Conservation (phyloP, 1,140 invertebrate genomes). For the Dreissena rostriformis region DNA sequence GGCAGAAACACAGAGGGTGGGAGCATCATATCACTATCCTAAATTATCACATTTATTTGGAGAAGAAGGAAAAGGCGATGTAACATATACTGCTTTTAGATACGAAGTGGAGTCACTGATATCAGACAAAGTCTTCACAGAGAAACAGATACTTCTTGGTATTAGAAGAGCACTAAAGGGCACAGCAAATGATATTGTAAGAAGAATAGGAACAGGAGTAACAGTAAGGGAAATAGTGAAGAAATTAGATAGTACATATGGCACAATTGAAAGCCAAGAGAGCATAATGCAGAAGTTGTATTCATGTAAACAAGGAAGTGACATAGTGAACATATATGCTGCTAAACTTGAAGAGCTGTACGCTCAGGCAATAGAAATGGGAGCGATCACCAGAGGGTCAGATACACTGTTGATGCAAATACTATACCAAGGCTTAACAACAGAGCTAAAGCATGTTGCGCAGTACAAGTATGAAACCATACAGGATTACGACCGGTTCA, state of each 20-base stretch:
- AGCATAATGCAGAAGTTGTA: background rate
- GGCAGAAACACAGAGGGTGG: background rate
- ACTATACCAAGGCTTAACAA: background rate
- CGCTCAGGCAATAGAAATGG: background rate
- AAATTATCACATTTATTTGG: background rate
- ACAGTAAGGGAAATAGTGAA: background rate
- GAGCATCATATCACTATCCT: background rate
- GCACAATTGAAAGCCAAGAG: background rate
- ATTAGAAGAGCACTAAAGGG: background rate
- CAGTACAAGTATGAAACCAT: conserved; percentile 17
- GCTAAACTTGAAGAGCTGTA: conserved; percentile 2
- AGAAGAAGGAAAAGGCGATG: background rate
- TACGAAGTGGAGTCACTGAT: background rate
- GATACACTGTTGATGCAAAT: background rate
- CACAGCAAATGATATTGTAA: background rate
- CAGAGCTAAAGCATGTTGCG: conserved; percentile 10
- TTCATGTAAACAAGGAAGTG: background rate
- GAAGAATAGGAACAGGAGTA: background rate
- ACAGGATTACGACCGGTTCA: conserved; percentile 12
- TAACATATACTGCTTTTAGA: background rate
- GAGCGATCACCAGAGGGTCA: background rate
- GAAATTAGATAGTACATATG: background rate
- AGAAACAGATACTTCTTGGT: conserved; percentile 12
- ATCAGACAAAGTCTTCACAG: background rate
- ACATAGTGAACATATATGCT: background rate